phyloP scores from a whole-genome alignment of 2,888 invertebrate genomes.

The Agrotis puta region DNA sequence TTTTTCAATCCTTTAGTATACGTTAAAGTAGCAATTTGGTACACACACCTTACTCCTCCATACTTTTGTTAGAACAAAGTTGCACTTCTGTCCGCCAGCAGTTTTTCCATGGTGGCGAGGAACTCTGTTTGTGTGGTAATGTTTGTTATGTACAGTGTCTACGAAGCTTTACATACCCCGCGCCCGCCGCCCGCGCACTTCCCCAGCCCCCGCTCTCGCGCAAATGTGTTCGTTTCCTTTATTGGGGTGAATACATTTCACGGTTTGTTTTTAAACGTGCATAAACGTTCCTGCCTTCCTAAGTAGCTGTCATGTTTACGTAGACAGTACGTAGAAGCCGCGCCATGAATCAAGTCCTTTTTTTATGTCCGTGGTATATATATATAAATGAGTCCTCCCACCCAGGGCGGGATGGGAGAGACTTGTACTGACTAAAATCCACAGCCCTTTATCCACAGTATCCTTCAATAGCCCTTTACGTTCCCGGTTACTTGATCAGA shows the following conservation, averaged over 20 bases:
- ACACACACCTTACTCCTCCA: too few species aligned
- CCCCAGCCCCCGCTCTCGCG: conserved; percentile 31
- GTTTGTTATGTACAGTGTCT: conserved; percentile 77
- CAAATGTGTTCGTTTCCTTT: conserved; percentile 66
- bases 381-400: too few species aligned
- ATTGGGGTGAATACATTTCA: conserved; percentile 68
- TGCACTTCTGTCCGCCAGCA: conserved; percentile 48
- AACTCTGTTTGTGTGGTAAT: conserved; percentile 81
- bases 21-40: too few species aligned
- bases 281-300: conserved; percentile 15
- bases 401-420: too few species aligned
- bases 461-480: too few species aligned
- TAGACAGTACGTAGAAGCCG: too few species aligned
- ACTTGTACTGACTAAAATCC: too few species aligned
- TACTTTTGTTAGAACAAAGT: conserved; percentile 30
- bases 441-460: too few species aligned
- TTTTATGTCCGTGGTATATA: too few species aligned
- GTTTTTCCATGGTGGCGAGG: conserved; percentile 29
- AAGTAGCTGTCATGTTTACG: background rate
- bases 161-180: conserved; percentile 71
- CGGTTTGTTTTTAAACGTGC: conserved; percentile 67
- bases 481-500: too few species aligned
- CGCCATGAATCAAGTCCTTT: too few species aligned
- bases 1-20: background rate
- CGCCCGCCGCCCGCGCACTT: conserved; percentile 3